Evolutionary conservation across 2,113 vertebrate genomes (phyloP), one percentile per base, ranked within the genome.

Genomic region (Marcusenius ussheri): DNA sequence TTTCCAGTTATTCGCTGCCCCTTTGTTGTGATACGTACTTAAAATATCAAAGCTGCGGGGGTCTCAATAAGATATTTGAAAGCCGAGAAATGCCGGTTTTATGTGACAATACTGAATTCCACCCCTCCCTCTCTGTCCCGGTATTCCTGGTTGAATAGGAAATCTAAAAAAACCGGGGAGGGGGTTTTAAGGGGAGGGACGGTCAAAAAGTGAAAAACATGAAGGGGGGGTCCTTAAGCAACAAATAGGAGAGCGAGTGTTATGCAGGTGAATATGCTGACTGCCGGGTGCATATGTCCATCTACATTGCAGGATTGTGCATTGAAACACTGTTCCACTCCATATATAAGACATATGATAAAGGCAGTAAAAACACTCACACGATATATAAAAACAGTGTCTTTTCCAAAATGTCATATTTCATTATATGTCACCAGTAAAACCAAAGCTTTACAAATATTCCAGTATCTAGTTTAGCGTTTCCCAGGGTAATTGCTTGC

Each of bases 1-100:
- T 95, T 94, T 96, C 93, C 90, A 93, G 91, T 94, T 95, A 95
- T 94, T 94, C 94, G 95, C 93, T 93, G 93, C 93, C 91, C 94
- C 96, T 97, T 97, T 98, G 96, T 97, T 96, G 95, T 94, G 93
- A 96, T 95, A 94, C 96, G 97, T 97, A 97, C 97, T 97, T 97
- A 97, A 96, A 97, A 97, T 98, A 97, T 97, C 97, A 98, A 98
- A 98, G 97, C 96, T 46, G 89, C 56, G 89, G 95, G 95, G 95
- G 94, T 94, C 94, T 97, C 96, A 97, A 97, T 97, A 95, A 97
- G 94, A 96, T 96, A 96, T 96, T 93, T 97, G 97, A 98, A 98
- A 97, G 96, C 96, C 95, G 96, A 98, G 96, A 97, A 97, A 96
- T 93, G 91, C 92, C 92, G 95, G 95, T 94, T 95, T 94, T 95